A percentile compares a stretch with the other conserved stretches of the same genome.
Conservation (phyloP, 2,888 invertebrate species). For the Megamerina dolium region DNA sequence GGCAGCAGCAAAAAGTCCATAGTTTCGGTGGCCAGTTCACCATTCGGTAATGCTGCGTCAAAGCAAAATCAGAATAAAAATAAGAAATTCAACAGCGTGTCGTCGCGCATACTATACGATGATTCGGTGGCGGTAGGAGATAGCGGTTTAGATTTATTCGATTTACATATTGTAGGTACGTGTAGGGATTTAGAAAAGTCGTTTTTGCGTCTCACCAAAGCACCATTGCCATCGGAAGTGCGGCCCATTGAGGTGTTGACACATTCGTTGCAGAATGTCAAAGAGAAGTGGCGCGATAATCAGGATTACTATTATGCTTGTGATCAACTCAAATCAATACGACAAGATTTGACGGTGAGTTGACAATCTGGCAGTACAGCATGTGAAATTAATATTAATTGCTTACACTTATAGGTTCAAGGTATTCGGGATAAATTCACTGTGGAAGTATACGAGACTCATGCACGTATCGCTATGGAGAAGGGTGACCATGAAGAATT, state of each 20-base stretch:
- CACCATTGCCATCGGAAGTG: constrained; percentile 86
- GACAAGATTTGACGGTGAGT: constrained; percentile 95
- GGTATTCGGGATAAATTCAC: constrained; percentile 91
- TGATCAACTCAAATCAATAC: constrained; percentile 96
- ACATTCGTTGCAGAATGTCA: constrained; percentile 82
- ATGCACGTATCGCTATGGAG: constrained; percentile 95
- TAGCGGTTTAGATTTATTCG: constrained; percentile 73
- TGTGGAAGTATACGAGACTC: constrained; percentile 97
- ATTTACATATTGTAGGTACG: constrained; percentile 89
- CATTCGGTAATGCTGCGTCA: constrained; percentile 23
- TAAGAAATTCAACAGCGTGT: constrained; percentile 15
- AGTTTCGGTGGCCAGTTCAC: constrained; percentile 39
- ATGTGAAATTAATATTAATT: not conserved
- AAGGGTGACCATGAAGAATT: constrained; percentile 98
- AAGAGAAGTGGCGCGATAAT: constrained; percentile 81
- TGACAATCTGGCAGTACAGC: not conserved
- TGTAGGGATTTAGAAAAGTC: constrained; percentile 93
- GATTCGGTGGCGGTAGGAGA: constrained; percentile 54
- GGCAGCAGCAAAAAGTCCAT: constrained; percentile 36
- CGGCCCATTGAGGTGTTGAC: constrained; percentile 82
- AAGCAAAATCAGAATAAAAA: constrained; percentile 8
- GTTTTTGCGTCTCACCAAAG: constrained; percentile 92
- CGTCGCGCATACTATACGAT: constrained; percentile 49
- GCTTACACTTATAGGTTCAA: constrained; percentile 67
- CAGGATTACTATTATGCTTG: constrained; percentile 95